phyloP scores from a whole-genome alignment of 2,888 invertebrate species.

The Drosophila villosipedis region DNA sequence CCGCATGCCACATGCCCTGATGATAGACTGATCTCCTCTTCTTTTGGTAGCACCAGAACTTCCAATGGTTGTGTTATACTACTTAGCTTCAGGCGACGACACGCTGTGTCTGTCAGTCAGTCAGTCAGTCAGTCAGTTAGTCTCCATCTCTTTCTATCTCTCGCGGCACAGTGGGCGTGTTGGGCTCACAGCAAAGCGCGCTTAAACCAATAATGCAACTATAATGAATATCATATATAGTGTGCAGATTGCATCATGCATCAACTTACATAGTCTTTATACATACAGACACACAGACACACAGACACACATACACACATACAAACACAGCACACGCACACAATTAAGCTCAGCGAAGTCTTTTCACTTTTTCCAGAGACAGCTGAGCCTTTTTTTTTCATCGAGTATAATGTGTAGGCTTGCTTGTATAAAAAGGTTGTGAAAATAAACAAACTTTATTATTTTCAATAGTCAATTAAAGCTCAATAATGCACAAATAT shows the following conservation, averaged over 20 bases:
- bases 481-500: not conserved
- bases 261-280: not conserved
- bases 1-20: constrained; percentile 31
- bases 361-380: not conserved
- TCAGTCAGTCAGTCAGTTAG: constrained; percentile 29
- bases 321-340: not conserved
- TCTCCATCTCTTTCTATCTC: not conserved
- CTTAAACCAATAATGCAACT: constrained; percentile 47
- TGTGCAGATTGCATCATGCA: constrained; percentile 4
- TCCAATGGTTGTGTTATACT: constrained; percentile 45
- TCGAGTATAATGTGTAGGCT: not conserved
- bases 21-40: constrained; percentile 38
- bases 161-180: constrained; percentile 70
- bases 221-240: constrained; percentile 29
- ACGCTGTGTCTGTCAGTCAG: constrained; percentile 68
- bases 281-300: not conserved
- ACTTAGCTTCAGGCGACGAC: constrained; percentile 68
- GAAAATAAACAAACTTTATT: not conserved
- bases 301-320: not conserved
- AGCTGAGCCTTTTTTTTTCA: not conserved
- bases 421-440: not conserved
- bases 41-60: constrained; percentile 4
- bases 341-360: not conserved
- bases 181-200: constrained; percentile 32
- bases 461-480: not conserved